These are phyloP conservation scores for Pseudococcus jackbeardsleyi DNA, from an alignment of 2,888 invertebrate genomes.

Conservation along the genomic window DNA sequence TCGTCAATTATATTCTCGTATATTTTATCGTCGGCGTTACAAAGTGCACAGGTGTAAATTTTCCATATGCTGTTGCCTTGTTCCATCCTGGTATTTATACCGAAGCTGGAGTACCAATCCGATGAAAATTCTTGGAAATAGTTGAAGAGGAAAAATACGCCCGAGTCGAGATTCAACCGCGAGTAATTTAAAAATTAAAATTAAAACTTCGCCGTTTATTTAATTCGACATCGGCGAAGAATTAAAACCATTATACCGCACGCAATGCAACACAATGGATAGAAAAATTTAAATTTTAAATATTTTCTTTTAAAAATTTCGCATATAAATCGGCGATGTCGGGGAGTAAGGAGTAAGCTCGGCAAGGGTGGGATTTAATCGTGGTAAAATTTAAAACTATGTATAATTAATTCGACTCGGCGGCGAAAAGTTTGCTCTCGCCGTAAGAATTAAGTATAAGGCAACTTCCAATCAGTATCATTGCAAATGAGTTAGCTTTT, in stretches of 20 bases:
- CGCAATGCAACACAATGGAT: neutral
- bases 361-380: slow-evolving; percentile 7
- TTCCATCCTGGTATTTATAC: too few species aligned
- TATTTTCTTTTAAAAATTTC: slow-evolving; percentile 26
- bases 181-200: slow-evolving; percentile 20
- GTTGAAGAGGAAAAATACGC: neutral
- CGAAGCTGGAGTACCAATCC: neutral
- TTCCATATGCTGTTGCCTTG: neutral
- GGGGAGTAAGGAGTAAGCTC: neutral
- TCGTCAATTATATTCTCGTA: slow-evolving; percentile 16
- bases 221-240: neutral
- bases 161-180: neutral
- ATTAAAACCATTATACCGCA: slow-evolving; percentile 7
- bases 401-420: slow-evolving; percentile 34
- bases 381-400: slow-evolving; percentile 35
- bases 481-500: slow-evolving; percentile 44
- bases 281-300: slow-evolving; percentile 10
- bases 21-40: neutral
- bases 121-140: neutral
- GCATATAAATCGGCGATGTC: neutral
- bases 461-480: slow-evolving; percentile 37
- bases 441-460: slow-evolving; percentile 12
- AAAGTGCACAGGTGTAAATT: neutral
- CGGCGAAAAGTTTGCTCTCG: slow-evolving; percentile 36
- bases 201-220: slow-evolving; percentile 4